phyloP scores from a whole-genome alignment of 2,888 invertebrate species.

The Apodemia hepburni region DNA sequence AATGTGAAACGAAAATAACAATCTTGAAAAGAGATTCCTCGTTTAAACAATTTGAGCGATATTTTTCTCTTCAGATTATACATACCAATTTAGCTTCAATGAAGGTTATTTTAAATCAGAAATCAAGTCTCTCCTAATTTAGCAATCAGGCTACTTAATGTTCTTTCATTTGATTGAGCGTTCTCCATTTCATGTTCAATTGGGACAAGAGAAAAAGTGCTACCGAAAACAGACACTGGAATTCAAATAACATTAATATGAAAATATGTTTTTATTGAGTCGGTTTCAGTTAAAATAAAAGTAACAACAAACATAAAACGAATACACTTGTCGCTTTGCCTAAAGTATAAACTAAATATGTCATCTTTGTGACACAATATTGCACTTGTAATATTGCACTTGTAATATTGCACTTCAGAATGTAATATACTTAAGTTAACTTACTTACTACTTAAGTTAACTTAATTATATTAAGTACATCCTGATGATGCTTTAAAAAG shows the following conservation, averaged over 20 bases:
- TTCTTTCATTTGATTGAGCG: conserved; percentile 8
- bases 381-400: too few relatives aligned
- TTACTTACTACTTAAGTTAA: too few relatives aligned
- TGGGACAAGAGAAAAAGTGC: background rate
- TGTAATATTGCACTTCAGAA: too few relatives aligned
- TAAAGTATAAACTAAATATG: too few relatives aligned
- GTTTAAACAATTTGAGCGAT: background rate
- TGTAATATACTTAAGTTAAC: too few relatives aligned
- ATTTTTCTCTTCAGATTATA: background rate
- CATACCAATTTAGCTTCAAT: conserved; percentile 8
- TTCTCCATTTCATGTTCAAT: background rate
- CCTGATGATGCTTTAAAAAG: too few relatives aligned
- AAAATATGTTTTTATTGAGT: conserved; percentile 2
- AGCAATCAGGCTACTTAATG: conserved; percentile 4
- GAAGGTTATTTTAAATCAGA: background rate
- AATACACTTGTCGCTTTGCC: too few relatives aligned
- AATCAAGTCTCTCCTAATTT: conserved; percentile 11
- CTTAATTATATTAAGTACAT: too few relatives aligned
- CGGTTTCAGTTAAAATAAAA: background rate
- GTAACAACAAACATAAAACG: background rate
- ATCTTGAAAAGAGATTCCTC: too few relatives aligned
- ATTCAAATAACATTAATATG: background rate
- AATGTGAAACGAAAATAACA: too few relatives aligned
- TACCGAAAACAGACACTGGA: background rate
- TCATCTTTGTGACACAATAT: too few relatives aligned